phyloP scores from a whole-genome alignment of 2,113 vertebrate genomes.

The Pelmatolapia mariae region DNA sequence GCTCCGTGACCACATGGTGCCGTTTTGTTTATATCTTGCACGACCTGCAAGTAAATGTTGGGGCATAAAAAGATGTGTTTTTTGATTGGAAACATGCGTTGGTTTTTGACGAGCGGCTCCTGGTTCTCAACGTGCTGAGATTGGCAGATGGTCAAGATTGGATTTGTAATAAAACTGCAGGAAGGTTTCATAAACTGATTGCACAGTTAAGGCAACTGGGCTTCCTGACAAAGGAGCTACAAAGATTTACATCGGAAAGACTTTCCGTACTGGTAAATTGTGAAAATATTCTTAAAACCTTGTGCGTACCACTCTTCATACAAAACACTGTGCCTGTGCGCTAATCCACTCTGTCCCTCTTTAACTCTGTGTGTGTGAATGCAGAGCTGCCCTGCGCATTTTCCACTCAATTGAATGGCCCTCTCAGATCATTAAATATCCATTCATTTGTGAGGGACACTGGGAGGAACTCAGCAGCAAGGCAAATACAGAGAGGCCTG shows the following conservation, averaged over 20 bases:
- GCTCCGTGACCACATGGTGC: slow-evolving; percentile 24
- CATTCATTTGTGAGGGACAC: slow-evolving; percentile 64
- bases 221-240: background rate
- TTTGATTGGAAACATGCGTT: slow-evolving; percentile 20
- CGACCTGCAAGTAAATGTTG: slow-evolving; percentile 18
- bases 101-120: background rate
- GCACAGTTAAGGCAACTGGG: background rate
- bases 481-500: slow-evolving; percentile 44
- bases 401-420: slow-evolving; percentile 64
- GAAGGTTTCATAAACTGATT: background rate
- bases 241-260: background rate
- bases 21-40: slow-evolving; percentile 37
- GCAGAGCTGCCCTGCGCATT: slow-evolving; percentile 41
- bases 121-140: background rate
- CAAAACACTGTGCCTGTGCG: background rate
- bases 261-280: background rate
- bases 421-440: slow-evolving; percentile 69
- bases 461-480: slow-evolving; percentile 19
- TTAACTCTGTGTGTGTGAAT: slow-evolving; percentile 15
- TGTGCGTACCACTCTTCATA: background rate
- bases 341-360: slow-evolving; percentile 6
- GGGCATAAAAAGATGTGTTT: slow-evolving; percentile 14
- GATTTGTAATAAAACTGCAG: background rate
- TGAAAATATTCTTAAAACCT: background rate
- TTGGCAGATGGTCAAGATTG: background rate